Conservation (phyloP, 2,113 vertebrate species). For the Aptenodytes patagonicus region DNA sequence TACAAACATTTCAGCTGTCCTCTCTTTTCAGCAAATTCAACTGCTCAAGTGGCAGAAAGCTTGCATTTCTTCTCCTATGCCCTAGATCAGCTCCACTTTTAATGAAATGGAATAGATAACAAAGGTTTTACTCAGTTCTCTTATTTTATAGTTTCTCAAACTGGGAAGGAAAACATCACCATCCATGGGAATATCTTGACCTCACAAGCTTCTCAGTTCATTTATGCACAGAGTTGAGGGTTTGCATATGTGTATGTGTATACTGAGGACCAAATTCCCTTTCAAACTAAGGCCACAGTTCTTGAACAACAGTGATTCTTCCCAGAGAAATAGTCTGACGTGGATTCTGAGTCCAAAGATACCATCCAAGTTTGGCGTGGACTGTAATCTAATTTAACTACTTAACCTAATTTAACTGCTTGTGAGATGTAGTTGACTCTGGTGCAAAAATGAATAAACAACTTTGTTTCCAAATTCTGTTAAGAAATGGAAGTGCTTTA, state of each 20-base stretch:
- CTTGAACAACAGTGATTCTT: neutral
- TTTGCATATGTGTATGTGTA: neutral
- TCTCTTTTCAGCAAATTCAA: neutral
- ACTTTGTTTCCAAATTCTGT: conserved; percentile 23
- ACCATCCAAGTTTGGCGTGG: neutral
- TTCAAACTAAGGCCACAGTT: neutral
- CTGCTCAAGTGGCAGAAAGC: neutral
- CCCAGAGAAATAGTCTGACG: neutral
- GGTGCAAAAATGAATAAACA: neutral
- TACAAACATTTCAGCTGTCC: neutral
- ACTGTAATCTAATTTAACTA: conserved; percentile 40
- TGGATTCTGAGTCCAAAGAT: neutral
- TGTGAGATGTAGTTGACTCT: neutral
- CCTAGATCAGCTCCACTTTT: neutral
- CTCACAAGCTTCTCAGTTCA: neutral
- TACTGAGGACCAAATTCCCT: neutral
- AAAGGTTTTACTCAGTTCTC: neutral
- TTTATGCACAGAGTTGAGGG: neutral
- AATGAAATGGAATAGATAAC: neutral
- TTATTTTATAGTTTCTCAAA: neutral
- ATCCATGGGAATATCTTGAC: neutral
- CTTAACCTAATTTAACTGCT: conserved; percentile 45
- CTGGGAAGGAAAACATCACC: neutral
- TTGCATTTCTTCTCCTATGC: neutral
- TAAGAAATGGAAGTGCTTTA: neutral